These are phyloP conservation scores for Peromyscus californicus DNA, from an alignment of 2,113 vertebrate genomes.

Conservation along the genomic window DNA sequence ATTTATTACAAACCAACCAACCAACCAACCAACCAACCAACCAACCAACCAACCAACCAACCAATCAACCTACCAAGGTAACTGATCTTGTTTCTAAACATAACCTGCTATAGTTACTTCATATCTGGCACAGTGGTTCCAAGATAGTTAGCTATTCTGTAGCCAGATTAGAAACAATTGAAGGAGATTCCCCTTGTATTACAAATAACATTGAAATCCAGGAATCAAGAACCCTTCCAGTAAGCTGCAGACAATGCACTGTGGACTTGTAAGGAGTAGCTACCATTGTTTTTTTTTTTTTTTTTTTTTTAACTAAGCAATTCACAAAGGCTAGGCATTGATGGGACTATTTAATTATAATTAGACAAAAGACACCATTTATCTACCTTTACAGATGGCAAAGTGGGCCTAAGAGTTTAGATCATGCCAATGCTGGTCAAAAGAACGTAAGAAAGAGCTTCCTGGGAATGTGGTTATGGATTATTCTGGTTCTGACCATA, in stretches of 20 bases:
- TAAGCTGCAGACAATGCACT: neutral
- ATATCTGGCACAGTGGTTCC: neutral
- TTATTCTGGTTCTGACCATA: neutral
- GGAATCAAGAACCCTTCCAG: neutral
- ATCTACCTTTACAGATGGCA: neutral
- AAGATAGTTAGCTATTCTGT: neutral
- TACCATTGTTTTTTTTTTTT: neutral
- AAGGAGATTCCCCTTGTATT: neutral
- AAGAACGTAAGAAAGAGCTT: neutral
- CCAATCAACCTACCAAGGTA: neutral
- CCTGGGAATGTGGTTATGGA: neutral
- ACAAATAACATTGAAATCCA: neutral
- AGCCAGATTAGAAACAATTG: constrained; percentile 37
- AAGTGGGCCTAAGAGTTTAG: neutral
- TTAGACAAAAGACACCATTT: neutral
- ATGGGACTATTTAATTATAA: neutral
- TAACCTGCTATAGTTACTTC: constrained; percentile 16
- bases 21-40: neutral
- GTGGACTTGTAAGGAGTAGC: neutral
- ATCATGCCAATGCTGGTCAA: neutral
- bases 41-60: too few species aligned
- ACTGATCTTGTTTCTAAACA: constrained; percentile 43
- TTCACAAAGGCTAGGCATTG: neutral
- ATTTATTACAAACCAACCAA: neutral
- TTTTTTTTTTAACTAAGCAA: constrained; percentile 6